Percentiles rank a stretch among this genome's conserved stretches.
phyloP scores from a whole-genome alignment of 2,113 vertebrate species.

The Limnothrissa miodon region DNA sequence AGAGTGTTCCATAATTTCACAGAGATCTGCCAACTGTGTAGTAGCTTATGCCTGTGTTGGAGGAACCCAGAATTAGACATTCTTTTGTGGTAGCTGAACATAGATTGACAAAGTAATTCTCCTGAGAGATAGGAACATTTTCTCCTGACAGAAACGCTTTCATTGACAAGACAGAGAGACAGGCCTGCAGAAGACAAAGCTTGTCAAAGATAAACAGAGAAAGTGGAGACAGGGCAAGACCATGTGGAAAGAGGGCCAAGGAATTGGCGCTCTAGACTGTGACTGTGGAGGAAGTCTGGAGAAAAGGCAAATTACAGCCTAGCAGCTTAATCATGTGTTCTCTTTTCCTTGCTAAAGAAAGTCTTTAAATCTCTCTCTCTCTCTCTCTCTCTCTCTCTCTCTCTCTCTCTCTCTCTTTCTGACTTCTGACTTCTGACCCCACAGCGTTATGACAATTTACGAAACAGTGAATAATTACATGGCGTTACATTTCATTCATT shows the following conservation, averaged over 20 bases:
- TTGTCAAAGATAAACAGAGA: neutral
- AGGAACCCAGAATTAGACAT: neutral
- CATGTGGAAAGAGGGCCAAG: neutral
- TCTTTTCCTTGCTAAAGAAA: neutral
- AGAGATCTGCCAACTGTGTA: neutral
- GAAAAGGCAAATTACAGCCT: neutral
- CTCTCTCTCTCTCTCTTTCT: neutral
- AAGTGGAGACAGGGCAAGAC: neutral
- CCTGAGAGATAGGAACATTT: neutral
- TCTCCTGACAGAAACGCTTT: neutral
- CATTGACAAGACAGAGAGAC: neutral
- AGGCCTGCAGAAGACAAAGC: neutral
- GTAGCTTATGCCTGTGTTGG: neutral
- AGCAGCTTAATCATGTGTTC: constrained; percentile 12
- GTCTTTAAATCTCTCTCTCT: neutral
- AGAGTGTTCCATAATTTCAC: neutral
- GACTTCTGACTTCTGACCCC: constrained; percentile 2
- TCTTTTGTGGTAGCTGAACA: neutral
- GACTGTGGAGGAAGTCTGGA: neutral
- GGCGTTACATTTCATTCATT: no score
- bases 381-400: neutral
- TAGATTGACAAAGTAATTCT: neutral
- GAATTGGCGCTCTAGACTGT: neutral
- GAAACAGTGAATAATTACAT: neutral
- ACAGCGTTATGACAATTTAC: neutral